These are phyloP conservation scores for Gymnosoma rotundatum DNA, from an alignment of 2,888 invertebrate species.

Conservation along the genomic window DNA sequence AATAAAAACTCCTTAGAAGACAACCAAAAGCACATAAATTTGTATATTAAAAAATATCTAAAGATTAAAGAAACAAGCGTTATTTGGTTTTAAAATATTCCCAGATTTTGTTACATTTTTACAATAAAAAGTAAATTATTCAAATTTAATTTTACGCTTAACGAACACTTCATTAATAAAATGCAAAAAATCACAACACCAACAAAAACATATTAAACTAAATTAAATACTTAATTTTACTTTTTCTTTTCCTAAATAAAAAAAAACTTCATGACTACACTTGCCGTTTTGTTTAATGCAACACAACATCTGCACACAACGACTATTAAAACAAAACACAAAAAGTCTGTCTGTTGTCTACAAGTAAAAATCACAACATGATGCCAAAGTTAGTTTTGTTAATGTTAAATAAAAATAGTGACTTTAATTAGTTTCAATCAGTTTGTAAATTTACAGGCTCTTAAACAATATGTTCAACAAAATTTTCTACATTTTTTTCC, in stretches of 20 bases:
- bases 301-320: constrained; percentile 1
- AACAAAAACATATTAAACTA: background rate
- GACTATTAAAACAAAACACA: background rate
- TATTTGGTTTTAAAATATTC: constrained; percentile 34
- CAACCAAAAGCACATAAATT: too few relatives aligned
- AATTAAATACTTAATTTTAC: constrained; percentile 20
- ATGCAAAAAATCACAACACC: too few relatives aligned
- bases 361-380: constrained; percentile 46
- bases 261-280: constrained; percentile 26
- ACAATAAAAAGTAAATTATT: constrained; percentile 31
- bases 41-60: too few relatives aligned
- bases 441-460: constrained; percentile 54
- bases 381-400: constrained; percentile 61
- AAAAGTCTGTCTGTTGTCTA: constrained; percentile 49
- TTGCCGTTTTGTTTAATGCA: constrained; percentile 35
- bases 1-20: too few relatives aligned
- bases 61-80: too few relatives aligned
- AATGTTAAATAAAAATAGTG: constrained; percentile 63
- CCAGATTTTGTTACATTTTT: constrained; percentile 28
- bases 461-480: constrained; percentile 59
- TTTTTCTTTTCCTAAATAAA: background rate
- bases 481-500: constrained; percentile 53
- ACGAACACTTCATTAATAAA: background rate
- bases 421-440: constrained; percentile 69
- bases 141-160: constrained; percentile 20